Conservation (phyloP, 1,140 invertebrate species). For the Mactra quadrangularis region DNA sequence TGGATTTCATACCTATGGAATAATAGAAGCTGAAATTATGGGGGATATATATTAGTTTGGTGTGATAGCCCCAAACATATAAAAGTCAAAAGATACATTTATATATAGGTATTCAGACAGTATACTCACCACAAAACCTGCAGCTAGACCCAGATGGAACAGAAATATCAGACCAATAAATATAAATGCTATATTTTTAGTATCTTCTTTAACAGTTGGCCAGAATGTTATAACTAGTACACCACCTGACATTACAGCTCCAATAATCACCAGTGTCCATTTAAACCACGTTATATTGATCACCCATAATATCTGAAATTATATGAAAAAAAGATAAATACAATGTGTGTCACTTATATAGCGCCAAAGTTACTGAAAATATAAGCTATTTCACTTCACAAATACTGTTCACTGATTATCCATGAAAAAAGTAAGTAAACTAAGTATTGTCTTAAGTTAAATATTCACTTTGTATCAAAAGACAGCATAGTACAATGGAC, state of each 20-base stretch:
- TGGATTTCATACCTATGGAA: not conserved
- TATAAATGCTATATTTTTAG: slow-evolving; percentile 87
- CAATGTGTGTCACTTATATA: no score
- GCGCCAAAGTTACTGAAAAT: no score
- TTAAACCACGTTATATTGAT: slow-evolving; percentile 92
- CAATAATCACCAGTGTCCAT: slow-evolving; percentile 93
- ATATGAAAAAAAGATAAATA: no score
- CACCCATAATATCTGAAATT: slow-evolving; percentile 90
- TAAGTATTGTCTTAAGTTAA: no score
- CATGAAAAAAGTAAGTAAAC: no score
- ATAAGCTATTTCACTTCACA: no score
- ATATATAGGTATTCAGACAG: not conserved
- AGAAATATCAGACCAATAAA: slow-evolving; percentile 88
- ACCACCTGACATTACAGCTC: slow-evolving; percentile 92
- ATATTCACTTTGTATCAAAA: no score
- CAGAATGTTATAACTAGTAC: slow-evolving; percentile 93
- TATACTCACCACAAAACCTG: slow-evolving; percentile 91
- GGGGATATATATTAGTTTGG: not conserved
- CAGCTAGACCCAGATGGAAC: slow-evolving; percentile 91
- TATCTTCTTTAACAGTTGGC: slow-evolving; percentile 88
- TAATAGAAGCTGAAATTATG: not conserved
- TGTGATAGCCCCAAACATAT: not conserved
- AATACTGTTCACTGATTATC: no score
- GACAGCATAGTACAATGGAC: no score
- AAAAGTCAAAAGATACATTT: not conserved